phyloP scores from a whole-genome alignment of 1,140 invertebrate genomes.

The Gonatopus flavifemur region DNA sequence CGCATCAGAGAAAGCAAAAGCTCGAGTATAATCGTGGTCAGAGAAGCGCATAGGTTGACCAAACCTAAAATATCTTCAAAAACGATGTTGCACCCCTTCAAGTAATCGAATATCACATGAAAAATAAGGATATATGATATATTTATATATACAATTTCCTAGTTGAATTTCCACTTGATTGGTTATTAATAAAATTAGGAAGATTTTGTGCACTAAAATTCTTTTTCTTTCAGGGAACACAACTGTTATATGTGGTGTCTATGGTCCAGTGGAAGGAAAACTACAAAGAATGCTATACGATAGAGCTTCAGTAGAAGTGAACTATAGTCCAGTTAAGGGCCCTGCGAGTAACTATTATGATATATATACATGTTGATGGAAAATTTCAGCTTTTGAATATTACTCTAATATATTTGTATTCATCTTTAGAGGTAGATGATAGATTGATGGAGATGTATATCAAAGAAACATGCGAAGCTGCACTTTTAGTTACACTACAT shows the following conservation, averaged over 20 bases:
- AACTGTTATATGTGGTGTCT: slow-evolving; percentile 72
- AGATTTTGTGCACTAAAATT: no score
- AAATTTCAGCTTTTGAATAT: background rate
- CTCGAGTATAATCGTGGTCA: no score
- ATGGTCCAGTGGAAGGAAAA: slow-evolving; percentile 83
- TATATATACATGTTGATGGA: background rate
- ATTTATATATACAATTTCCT: no score
- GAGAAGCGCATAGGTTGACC: no score
- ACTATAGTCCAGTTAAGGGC: slow-evolving; percentile 75
- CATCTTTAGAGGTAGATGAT: slow-evolving; percentile 65
- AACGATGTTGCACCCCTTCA: no score
- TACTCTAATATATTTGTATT: slow-evolving; percentile 12
- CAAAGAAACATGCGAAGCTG: slow-evolving; percentile 73
- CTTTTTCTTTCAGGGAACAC: slow-evolving; percentile 69
- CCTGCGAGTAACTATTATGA: slow-evolving; percentile 64
- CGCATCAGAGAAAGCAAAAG: no score
- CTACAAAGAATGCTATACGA: slow-evolving; percentile 76
- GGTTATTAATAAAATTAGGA: no score
- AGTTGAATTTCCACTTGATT: no score
- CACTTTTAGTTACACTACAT: slow-evolving; percentile 69
- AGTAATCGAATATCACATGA: no score
- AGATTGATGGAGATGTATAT: slow-evolving; percentile 76
- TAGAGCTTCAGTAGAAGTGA: slow-evolving; percentile 76
- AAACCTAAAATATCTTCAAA: no score
- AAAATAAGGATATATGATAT: no score